A percentile compares a stretch with the other conserved stretches of the same genome.
Evolutionary conservation across 1,140 invertebrate species (phyloP).

Genomic region (Sinonovacula constricta): DNA sequence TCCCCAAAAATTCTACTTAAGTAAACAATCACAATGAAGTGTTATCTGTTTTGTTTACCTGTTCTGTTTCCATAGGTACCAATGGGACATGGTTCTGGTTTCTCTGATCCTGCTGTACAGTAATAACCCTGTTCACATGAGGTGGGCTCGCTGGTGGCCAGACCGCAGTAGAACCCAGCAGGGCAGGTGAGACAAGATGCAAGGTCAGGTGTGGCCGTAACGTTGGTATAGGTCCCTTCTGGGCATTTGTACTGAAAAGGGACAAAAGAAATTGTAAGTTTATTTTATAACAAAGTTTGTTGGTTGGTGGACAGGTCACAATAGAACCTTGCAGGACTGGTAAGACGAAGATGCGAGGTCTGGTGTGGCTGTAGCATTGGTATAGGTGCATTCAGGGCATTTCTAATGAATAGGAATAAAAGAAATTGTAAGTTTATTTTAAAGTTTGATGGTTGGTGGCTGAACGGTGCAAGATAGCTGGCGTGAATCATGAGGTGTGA

Average conservation of each 20-base stretch:
- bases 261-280: no score
- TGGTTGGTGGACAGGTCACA: conserved; percentile 67
- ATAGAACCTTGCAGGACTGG: conserved; percentile 70
- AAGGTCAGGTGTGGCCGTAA: conserved; percentile 65
- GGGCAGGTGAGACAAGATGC: conserved; percentile 70
- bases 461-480: no score
- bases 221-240: conserved; percentile 72
- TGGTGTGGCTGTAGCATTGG: conserved; percentile 63
- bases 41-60: no score
- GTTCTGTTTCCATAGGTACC: conserved; percentile 70
- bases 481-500: no score
- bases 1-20: no score
- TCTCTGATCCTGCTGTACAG: conserved; percentile 61
- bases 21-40: no score
- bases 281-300: conserved; percentile 63
- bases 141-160: conserved; percentile 61
- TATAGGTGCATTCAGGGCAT: conserved; percentile 74
- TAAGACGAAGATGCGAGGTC: conserved; percentile 65
- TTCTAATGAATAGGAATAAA: no score
- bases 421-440: no score
- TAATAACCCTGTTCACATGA: conserved; percentile 72
- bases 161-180: conserved; percentile 70
- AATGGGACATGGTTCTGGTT: conserved; percentile 72
- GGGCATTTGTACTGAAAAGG: conserved; percentile 66
- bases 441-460: conserved; percentile 60